phyloP scores from a whole-genome alignment of 1,140 invertebrate genomes.

The Cydia splendana region DNA sequence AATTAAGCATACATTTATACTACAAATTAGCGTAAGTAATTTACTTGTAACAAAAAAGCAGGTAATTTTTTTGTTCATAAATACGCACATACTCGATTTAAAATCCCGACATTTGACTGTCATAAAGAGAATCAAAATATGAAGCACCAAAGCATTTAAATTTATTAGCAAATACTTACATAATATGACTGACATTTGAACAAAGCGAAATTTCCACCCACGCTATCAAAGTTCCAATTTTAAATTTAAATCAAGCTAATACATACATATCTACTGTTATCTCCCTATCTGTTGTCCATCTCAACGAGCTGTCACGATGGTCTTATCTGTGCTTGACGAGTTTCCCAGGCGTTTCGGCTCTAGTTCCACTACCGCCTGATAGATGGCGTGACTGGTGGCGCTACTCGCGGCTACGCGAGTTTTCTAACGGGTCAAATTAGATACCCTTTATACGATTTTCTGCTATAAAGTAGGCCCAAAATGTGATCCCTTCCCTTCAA shows the following conservation, averaged over 20 bases:
- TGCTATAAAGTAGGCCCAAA: no score
- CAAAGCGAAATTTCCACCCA: conserved; percentile 28
- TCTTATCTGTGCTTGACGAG: conserved; percentile 58
- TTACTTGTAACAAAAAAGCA: no score
- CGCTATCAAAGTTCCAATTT: conserved; percentile 30
- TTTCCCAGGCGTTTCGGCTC: conserved; percentile 47
- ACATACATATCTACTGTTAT: conserved; percentile 47
- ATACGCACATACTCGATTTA: neutral
- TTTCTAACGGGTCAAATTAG: neutral
- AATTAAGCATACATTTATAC: no score
- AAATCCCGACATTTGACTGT: neutral
- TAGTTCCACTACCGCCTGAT: conserved; percentile 59
- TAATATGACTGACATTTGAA: conserved; percentile 27
- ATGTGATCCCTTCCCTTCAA: no score
- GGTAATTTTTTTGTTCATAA: neutral
- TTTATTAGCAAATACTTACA: conserved; percentile 21
- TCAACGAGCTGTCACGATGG: conserved; percentile 62
- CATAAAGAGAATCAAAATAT: conserved; percentile 31
- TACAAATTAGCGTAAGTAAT: no score
- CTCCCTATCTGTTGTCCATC: conserved; percentile 58
- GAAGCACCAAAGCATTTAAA: conserved; percentile 11
- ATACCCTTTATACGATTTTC: neutral
- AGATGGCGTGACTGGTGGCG: conserved; percentile 62
- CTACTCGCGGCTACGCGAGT: neutral
- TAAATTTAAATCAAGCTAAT: conserved; percentile 43